These are phyloP conservation scores for Muscidifurax raptorellus DNA, from an alignment of 1,140 invertebrate species.

Conservation along the genomic window DNA sequence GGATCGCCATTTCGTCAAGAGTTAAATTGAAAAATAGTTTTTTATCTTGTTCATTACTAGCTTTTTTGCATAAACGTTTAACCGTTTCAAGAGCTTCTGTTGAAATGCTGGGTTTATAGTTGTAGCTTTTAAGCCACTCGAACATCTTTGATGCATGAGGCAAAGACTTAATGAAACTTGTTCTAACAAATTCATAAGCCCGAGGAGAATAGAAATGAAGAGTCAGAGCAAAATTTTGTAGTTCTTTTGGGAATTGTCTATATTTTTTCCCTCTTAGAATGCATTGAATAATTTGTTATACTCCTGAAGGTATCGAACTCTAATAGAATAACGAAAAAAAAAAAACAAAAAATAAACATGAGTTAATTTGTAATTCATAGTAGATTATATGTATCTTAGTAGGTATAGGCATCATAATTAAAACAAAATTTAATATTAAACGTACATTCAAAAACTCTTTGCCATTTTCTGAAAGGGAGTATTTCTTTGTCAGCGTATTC, in stretches of 20 bases:
- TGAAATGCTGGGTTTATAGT: neutral
- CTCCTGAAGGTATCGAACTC: neutral
- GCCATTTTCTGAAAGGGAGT: neutral
- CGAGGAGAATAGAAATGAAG: constrained; percentile 8
- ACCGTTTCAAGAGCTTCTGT: neutral
- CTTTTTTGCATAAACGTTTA: neutral
- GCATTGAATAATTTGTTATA: neutral
- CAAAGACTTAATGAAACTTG: neutral
- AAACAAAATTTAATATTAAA: neutral
- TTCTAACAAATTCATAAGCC: neutral
- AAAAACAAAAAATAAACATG: neutral
- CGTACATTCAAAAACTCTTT: constrained; percentile 2
- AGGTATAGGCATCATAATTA: neutral
- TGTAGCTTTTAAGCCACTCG: neutral
- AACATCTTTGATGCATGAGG: neutral
- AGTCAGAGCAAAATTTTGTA: constrained; percentile 8
- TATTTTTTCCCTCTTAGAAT: neutral
- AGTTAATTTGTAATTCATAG: neutral
- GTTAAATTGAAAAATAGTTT: constrained; percentile 18
- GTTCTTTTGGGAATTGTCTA: neutral
- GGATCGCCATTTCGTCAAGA: constrained; percentile 2
- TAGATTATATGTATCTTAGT: neutral
- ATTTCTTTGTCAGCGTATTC: neutral
- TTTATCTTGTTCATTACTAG: neutral
- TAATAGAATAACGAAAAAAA: neutral